Base-by-base conservation (phyloP, 2,888 invertebrate genomes). In the Drosophila anceps region DNA sequence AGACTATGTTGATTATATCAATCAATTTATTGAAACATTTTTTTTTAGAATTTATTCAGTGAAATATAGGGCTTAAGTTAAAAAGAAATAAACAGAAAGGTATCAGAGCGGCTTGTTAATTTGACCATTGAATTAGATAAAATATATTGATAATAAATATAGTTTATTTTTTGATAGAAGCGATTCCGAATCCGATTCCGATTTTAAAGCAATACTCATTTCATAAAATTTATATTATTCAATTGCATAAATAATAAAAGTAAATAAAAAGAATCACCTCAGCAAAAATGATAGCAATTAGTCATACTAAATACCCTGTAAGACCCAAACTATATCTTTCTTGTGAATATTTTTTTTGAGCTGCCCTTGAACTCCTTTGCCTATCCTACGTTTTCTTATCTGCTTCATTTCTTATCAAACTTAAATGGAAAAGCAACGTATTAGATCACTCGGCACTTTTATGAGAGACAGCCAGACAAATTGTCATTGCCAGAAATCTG, bases 401-500 rank as follows among this genome's bases (percentile, higher is more conserved):
- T 73, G n/a, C n/a, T 46, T 44, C 13, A 50, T 9, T 27, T 50
- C 65, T 79, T 79, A 76, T 72, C 77, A 39, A 33, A 37, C 15
- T 37, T 33, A 37, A 71, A 55, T 31, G 59, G 10, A 41, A 51
- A 29, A 66, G 65, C 60, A 59, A 31, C 55, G 55, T 24, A 53
- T 76, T 74, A 76, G 76, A 74, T 63, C 48, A 61, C 41, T 66
- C 43, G 35, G 24, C 55, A 43, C 54, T 66, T 68, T 50, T 18
- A 33, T 43, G 46, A 46, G 33, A 48, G 41, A 54, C 67, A 44
- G 44, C n/a, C 68, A 46, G 75, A 78, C 79, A 78, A 78, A 78
- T 78, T 78, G 77, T 59, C 44, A n/a, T 35, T 46, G 67, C 67
- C 62, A 31, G 64, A 78, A 60, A 79, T 78, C 77, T 62, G 67